phyloP scores from a whole-genome alignment of 1,140 invertebrate species.

The Drosophila quadrilineata region DNA sequence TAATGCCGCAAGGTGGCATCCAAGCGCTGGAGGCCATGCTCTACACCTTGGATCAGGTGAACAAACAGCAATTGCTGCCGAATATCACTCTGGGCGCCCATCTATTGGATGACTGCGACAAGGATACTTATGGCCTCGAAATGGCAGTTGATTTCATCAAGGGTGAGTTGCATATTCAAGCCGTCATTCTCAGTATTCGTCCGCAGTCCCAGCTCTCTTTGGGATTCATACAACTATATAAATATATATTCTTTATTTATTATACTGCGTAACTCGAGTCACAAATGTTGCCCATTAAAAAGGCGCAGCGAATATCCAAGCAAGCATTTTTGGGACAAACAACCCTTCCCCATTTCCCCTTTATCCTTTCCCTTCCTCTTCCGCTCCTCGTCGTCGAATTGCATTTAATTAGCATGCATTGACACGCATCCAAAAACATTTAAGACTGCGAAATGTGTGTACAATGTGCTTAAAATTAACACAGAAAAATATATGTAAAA shows the following conservation, averaged over 20 bases:
- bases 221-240: slow-evolving; percentile 22
- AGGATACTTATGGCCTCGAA: slow-evolving; percentile 97
- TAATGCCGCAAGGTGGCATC: slow-evolving; percentile 96
- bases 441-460: background rate
- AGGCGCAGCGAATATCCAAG: slow-evolving; percentile 5
- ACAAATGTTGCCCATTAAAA: slow-evolving; percentile 16
- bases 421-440: background rate
- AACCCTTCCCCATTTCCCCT: no score
- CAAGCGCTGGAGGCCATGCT: slow-evolving; percentile 96
- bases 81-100: slow-evolving; percentile 93
- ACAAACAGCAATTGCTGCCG: slow-evolving; percentile 85
- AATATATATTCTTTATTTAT: slow-evolving; percentile 18
- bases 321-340: no score
- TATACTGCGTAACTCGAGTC: background rate
- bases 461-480: background rate
- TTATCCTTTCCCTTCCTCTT: background rate
- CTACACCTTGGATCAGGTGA: slow-evolving; percentile 93
- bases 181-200: no score
- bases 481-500: background rate
- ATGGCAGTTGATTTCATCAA: slow-evolving; percentile 99
- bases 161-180: slow-evolving; percentile 90
- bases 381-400: background rate
- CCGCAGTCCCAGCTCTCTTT: no score
- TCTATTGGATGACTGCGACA: slow-evolving; percentile 97
- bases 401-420: slow-evolving; percentile 35